Base-by-base conservation (phyloP, 2,113 vertebrate genomes). In the Noctilio leporinus region DNA sequence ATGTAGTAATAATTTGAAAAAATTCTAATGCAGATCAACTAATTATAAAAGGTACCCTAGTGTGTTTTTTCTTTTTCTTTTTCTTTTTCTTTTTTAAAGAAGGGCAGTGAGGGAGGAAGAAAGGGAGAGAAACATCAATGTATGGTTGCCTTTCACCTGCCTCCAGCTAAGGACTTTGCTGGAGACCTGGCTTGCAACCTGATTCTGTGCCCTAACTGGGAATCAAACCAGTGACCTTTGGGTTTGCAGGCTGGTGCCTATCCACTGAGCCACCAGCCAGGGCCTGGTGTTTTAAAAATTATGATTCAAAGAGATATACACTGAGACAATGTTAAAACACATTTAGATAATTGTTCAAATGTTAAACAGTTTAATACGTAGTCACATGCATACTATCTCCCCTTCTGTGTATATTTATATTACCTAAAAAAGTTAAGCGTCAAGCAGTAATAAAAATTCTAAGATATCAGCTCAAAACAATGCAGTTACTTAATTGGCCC, bases 251-350 rank as follows among this genome's bases (percentile, higher is more conserved):
- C n/a, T n/a, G n/a, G n/a, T n/a, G n/a, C n/a, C n/a, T n/a, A n/a
- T n/a, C n/a, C n/a, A n/a, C n/a, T n/a, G n/a, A n/a, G n/a, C n/a
- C n/a, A n/a, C n/a, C n/a, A n/a, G n/a, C n/a, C n/a, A n/a, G n/a
- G n/a, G n/a, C 4, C 4, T 45, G 15, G 30, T 92, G 82, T 97
- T 96, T 81, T 88, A n/a, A 89, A 95, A 96, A 28, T 90, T 97
- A n/a, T 81, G 43, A 59, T 91, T 96, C 59, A 86, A 67, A 65
- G 82, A 53, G 51, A 70, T 35, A 19, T 70, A 93, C 2, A 49
- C 40, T 40, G n/a, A 81, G 72, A 67, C 11, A 75, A 72, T 84
- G 77, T 62, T 84, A 51, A 69, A 81, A 70, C 4, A 59, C 6
- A 86, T 73, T 82, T 73, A 59, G 40, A 65, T 86, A 73, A 47